phyloP scores from a whole-genome alignment of 2,113 vertebrate species.

The Pseudorectes ferrugineus region DNA sequence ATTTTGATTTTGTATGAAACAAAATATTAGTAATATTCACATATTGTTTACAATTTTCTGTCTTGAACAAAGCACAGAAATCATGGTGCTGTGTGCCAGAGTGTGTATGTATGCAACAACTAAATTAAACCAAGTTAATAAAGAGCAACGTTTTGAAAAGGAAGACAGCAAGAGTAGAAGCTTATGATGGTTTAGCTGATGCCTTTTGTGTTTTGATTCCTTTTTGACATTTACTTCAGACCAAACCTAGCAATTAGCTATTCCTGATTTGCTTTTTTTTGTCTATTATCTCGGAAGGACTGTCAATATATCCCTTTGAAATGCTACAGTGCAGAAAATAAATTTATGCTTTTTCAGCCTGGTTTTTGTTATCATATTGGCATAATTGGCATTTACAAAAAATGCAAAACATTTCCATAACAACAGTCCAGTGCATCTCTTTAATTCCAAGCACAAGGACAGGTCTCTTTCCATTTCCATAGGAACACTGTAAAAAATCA shows the following conservation, averaged over 20 bases:
- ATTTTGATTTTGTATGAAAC: background rate
- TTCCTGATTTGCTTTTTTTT: background rate
- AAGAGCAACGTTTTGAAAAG: background rate
- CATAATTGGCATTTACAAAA: background rate
- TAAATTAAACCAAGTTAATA: background rate
- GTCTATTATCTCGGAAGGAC: background rate
- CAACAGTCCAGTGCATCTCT: background rate
- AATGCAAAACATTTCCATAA: background rate
- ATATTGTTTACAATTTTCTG: background rate
- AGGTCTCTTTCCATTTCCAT: background rate
- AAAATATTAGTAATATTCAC: background rate
- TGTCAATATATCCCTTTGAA: background rate
- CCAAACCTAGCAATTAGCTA: background rate
- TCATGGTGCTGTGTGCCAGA: background rate
- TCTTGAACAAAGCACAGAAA: background rate
- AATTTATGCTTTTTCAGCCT: background rate
- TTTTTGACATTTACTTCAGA: background rate
- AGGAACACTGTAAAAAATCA: background rate
- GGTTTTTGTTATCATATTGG: background rate
- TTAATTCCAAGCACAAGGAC: background rate
- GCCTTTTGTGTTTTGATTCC: conserved; percentile 1
- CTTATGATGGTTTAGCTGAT: background rate
- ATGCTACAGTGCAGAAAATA: background rate
- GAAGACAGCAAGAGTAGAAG: background rate
- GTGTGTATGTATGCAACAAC: background rate